Percentiles rank a stretch among this genome's conserved stretches.
phyloP scores from a whole-genome alignment of 2,113 vertebrate species.

The Rhodinocichla rosea region DNA sequence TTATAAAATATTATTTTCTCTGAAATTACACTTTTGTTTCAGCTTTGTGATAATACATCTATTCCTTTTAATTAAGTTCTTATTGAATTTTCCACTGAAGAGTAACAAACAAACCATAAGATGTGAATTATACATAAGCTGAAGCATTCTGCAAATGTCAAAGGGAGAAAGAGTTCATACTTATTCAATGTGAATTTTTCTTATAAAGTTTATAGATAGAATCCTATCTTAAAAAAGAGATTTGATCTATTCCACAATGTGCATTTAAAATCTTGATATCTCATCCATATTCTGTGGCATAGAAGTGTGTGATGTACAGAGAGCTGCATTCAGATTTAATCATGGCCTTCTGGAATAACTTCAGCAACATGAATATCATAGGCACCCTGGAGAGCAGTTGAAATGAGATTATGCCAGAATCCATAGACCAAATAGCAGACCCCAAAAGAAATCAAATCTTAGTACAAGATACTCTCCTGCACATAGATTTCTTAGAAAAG shows the following conservation, averaged over 20 bases:
- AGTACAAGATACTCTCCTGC: background rate
- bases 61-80: slow-evolving; percentile 46
- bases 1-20: background rate
- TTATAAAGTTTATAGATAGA: background rate
- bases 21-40: background rate
- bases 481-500: background rate
- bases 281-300: background rate
- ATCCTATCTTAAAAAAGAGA: background rate
- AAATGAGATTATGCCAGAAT: background rate
- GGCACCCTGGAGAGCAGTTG: background rate
- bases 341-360: background rate
- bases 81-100: slow-evolving; percentile 25
- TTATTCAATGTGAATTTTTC: background rate
- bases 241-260: background rate
- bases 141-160: background rate
- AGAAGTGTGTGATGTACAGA: accelerated
- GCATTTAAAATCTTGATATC: background rate
- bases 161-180: background rate
- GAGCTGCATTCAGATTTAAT: background rate
- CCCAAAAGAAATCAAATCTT: background rate
- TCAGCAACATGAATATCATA: background rate
- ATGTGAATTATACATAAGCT: background rate
- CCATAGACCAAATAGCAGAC: background rate
- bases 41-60: background rate
- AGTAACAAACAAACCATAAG: background rate